phyloP scores from a whole-genome alignment of 2,113 vertebrate species.

The Synodontis membranacea region DNA sequence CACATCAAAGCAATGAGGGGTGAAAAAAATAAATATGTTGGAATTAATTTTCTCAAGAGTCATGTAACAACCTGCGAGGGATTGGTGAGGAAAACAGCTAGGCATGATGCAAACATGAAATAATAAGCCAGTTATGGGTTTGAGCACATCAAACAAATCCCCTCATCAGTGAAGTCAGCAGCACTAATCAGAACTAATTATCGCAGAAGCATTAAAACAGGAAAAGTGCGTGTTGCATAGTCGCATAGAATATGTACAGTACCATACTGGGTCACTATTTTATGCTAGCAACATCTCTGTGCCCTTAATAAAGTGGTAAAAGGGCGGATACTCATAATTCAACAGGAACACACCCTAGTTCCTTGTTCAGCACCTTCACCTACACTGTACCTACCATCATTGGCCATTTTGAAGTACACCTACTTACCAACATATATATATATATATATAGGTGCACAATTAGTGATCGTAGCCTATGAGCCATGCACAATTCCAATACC shows the following conservation, averaged over 20 bases:
- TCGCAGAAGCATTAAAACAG: conserved; percentile 18
- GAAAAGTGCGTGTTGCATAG: neutral
- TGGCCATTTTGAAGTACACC: neutral
- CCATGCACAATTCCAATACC: neutral
- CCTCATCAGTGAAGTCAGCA: conserved; percentile 43
- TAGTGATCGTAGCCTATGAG: neutral
- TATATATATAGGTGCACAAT: neutral
- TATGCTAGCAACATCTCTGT: neutral
- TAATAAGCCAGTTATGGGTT: conserved; percentile 35
- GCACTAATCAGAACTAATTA: conserved; percentile 49
- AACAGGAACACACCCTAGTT: neutral
- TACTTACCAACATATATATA: neutral
- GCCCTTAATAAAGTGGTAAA: neutral
- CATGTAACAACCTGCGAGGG: conserved; percentile 27
- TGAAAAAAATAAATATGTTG: conserved; percentile 24
- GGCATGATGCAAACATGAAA: conserved; percentile 38
- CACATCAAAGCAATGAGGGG: conserved; percentile 42
- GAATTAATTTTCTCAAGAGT: conserved; percentile 21
- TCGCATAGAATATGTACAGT: neutral
- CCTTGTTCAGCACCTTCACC: neutral
- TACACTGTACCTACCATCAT: neutral
- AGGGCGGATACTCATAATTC: neutral
- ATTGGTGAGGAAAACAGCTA: neutral
- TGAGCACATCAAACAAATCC: conserved; percentile 37
- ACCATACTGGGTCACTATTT: neutral